Evolutionary conservation across 1,140 invertebrate genomes (phyloP), one percentile per base, ranked within the genome.

Genomic region (Meloidogyne floridensis): DNA sequence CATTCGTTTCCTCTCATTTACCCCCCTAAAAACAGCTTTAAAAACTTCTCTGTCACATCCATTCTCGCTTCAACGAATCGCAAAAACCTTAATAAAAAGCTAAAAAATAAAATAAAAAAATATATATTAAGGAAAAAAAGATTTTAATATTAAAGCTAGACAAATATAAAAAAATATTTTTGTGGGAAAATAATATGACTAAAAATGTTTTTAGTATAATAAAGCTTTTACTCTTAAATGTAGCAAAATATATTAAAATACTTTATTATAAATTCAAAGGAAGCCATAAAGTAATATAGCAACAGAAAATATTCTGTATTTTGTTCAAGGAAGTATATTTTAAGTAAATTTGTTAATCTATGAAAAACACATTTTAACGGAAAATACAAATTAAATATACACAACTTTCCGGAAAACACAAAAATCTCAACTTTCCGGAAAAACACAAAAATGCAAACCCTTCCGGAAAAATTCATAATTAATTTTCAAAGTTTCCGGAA

Each of bases 21-120:
- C n/a, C 59, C 59, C 10, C 6, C n/a, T 65, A 65, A 65, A 65
- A 18, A 65, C 59, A n/a, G 59, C n/a, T 15, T 5, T 65, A 65
- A 32, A 32, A 65, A 65, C 56, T 59, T 59, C 56, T 18, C 9
- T 10, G 9, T 54, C 11, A 54, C 53, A n/a, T 65, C 59, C 59
- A 65, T 65, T 65, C 59, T 65, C 59, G 59, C 59, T 65, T 65
- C 59, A 65, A 3, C 59, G 59, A 65, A n/a, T 65, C n/a, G 59
- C 59, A 65, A 65, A 59, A 65, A 65, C 59, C 59, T 65, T 65
- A 65, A 65, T 65, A 65, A 15, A 11, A 15, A 47, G 47, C 47
- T 47, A 47, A 59, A 59, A 54, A 54, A 9, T 54, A 10, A 13
- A 13, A 54, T 8, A 56, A 15, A 15, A 59, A n/a, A n/a, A 65